phyloP scores from a whole-genome alignment of 2,113 vertebrate genomes.

The Theristicus caerulescens region DNA sequence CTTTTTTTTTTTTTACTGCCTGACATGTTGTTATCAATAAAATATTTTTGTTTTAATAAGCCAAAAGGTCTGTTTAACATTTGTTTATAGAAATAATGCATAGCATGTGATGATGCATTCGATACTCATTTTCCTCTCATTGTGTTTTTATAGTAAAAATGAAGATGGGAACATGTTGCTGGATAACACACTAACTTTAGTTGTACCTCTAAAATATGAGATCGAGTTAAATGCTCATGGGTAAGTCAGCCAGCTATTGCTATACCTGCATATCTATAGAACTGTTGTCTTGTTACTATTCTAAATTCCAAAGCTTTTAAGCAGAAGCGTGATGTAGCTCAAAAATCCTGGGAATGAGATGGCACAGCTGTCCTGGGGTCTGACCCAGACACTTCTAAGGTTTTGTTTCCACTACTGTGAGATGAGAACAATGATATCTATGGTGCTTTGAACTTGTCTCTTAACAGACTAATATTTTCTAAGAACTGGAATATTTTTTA shows the following conservation, averaged over 20 bases:
- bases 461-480: background rate
- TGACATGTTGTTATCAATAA: background rate
- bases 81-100: background rate
- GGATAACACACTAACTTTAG: slow-evolving; percentile 77
- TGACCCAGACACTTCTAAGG: background rate
- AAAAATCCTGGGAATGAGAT: background rate
- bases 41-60: background rate
- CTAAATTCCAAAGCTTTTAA: background rate
- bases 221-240: slow-evolving; percentile 82
- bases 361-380: background rate
- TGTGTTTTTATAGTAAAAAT: slow-evolving; percentile 80
- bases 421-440: background rate
- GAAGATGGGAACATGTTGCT: slow-evolving; percentile 69
- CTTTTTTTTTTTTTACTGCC: background rate
- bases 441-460: background rate
- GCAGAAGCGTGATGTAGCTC: background rate
- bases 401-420: background rate
- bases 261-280: background rate
- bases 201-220: slow-evolving; percentile 85
- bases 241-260: slow-evolving; percentile 72
- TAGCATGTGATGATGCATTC: background rate
- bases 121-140: background rate
- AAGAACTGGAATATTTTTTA: background rate
- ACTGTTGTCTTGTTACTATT: background rate
- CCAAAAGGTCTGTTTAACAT: background rate